Percentiles rank a stretch among this genome's conserved stretches.
Conservation (phyloP, 1,140 invertebrate species). For the Drosophila oshimai region DNA sequence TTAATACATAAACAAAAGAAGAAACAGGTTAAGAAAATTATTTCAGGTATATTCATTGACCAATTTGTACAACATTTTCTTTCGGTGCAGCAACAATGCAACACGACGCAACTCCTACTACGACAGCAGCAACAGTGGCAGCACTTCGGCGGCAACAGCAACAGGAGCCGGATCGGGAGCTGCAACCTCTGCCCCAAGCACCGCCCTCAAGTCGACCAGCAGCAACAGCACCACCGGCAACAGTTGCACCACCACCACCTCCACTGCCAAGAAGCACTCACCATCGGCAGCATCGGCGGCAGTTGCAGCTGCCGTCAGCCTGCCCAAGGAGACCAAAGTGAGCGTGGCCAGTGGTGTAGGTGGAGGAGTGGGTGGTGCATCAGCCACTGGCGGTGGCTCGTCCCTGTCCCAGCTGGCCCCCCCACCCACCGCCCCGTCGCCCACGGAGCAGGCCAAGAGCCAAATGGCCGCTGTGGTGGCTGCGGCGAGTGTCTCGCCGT, state of each 20-base stretch:
- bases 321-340: conserved; percentile 52
- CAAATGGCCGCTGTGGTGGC: conserved; percentile 75
- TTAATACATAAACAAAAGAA: too few relatives aligned
- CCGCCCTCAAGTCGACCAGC: conserved; percentile 13
- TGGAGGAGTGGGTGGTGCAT: conserved; percentile 15
- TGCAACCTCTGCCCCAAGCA: conserved; percentile 12
- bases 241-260: conserved; percentile 8
- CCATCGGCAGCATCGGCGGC: conserved; percentile 15
- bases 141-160: conserved; percentile 19
- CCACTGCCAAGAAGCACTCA: conserved; percentile 39
- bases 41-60: too few relatives aligned
- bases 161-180: conserved; percentile 1
- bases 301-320: conserved; percentile 17
- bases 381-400: conserved; percentile 7
- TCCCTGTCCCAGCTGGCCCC: conserved; percentile 30
- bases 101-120: conserved; percentile 71
- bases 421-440: conserved; percentile 61
- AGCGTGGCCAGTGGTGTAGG: conserved; percentile 4
- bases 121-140: conserved; percentile 52
- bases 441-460: conserved; percentile 72
- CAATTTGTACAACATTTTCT: neutral
- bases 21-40: neutral
- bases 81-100: conserved; percentile 41
- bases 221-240: conserved; percentile 19
- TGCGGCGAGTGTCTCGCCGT: conserved; percentile 71